Conservation (phyloP, 2,888 invertebrate genomes). For the Amblyteles armatorius region DNA sequence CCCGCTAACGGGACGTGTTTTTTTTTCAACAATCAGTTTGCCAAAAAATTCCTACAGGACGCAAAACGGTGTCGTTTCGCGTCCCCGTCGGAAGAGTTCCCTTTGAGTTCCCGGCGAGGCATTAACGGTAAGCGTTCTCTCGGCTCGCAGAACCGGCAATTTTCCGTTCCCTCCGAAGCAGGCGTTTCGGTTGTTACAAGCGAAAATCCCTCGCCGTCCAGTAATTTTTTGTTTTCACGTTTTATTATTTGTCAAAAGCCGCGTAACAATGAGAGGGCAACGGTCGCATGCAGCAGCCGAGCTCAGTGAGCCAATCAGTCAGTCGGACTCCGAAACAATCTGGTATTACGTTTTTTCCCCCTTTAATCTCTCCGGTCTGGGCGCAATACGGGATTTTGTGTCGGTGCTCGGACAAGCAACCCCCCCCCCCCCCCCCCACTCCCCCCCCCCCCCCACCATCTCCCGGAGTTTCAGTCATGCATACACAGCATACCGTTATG, state of each 20-base stretch:
- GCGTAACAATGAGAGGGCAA: constrained; percentile 24
- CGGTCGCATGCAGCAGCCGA: background rate
- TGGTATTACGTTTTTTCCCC: constrained; percentile 15
- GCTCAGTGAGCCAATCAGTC: constrained; percentile 45
- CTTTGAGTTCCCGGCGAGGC: no score
- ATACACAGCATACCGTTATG: background rate
- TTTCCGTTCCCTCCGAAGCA: no score
- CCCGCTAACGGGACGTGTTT: no score
- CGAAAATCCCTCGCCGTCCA: background rate
- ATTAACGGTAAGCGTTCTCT: no score
- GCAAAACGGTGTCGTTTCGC: no score
- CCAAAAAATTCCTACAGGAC: no score
- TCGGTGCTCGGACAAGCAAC: background rate
- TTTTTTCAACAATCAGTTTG: no score
- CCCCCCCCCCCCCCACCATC: background rate
- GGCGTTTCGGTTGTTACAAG: no score
- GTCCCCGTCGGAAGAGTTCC: no score
- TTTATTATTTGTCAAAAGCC: constrained; percentile 11
- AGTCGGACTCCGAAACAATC: constrained; percentile 47
- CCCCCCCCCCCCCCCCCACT: background rate
- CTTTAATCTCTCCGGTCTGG: constrained; percentile 47
- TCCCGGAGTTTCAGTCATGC: constrained; percentile 30
- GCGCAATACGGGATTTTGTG: constrained; percentile 46
- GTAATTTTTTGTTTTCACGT: background rate
- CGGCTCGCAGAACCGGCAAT: no score